Evolutionary conservation across 2,888 invertebrate species (phyloP).

Genomic region (Cataglyphis altisquamis): DNA sequence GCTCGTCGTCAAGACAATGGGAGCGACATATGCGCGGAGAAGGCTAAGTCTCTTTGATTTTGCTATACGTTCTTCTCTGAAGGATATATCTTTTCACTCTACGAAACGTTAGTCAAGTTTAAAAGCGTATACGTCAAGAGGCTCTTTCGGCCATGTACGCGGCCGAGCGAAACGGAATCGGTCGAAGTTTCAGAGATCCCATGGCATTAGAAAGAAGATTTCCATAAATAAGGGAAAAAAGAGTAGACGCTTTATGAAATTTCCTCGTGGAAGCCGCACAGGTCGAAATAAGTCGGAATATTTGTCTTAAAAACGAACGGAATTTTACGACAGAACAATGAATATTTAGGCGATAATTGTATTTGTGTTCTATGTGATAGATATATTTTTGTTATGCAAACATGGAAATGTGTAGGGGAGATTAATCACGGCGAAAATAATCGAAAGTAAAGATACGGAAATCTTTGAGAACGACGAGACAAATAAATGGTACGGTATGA

Average conservation of each 20-base stretch:
- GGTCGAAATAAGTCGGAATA: not conserved
- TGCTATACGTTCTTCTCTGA: not conserved
- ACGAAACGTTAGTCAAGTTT: slow-evolving; percentile 43
- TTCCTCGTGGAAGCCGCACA: slow-evolving; percentile 3
- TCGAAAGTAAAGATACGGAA: not conserved
- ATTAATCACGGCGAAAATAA: not conserved
- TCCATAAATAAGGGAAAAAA: slow-evolving; percentile 38
- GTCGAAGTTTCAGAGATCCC: slow-evolving; percentile 25
- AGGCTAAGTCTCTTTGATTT: not conserved
- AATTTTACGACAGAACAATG: not conserved
- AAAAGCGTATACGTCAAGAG: slow-evolving; percentile 38
- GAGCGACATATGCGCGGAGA: slow-evolving; percentile 13
- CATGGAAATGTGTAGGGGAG: not conserved
- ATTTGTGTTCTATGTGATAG: not conserved
- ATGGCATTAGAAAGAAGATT: slow-evolving; percentile 24
- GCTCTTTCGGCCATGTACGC: not conserved
- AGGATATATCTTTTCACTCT: slow-evolving; percentile 21
- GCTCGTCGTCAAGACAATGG: not conserved
- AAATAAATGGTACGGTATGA: slow-evolving; percentile 5
- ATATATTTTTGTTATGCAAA: not conserved
- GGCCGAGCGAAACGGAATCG: slow-evolving; percentile 15
- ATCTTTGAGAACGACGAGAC: not conserved
- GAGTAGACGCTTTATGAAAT: slow-evolving; percentile 41
- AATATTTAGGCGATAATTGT: slow-evolving; percentile 3
- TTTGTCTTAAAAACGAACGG: not conserved